A percentile compares a stretch with the other conserved stretches of the same genome.
Conservation (phyloP, 2,888 invertebrate species). For the Caenorhabditis sp. region DNA sequence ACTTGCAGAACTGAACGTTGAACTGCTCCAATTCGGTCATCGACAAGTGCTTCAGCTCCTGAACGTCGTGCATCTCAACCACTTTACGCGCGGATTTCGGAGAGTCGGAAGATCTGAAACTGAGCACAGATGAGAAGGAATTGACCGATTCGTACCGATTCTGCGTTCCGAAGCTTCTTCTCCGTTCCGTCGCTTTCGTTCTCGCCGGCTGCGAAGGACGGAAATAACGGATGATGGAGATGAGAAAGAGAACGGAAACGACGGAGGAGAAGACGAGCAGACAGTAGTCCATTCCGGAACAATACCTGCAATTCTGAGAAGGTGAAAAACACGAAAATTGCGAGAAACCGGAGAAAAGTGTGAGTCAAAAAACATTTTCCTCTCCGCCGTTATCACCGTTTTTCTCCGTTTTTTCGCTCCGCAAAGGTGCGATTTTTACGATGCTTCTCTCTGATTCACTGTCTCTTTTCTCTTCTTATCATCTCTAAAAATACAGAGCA, state of each 20-base stretch:
- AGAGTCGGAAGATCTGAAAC: neutral
- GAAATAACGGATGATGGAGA: no score
- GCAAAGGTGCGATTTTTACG: neutral
- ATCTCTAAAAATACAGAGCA: neutral
- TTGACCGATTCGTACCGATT: neutral
- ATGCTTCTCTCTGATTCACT: neutral
- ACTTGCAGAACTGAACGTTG: conserved; percentile 26
- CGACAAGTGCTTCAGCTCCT: conserved; percentile 39
- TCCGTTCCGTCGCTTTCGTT: no score
- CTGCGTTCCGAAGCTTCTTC: neutral
- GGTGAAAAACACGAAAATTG: no score
- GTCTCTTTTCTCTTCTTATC: neutral
- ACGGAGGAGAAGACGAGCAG: no score
- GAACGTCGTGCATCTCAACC: conserved; percentile 42
- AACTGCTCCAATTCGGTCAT: conserved; percentile 31
- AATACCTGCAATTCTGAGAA: no score
- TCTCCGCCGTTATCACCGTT: neutral
- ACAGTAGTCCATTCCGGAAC: no score
- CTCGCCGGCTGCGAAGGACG: no score
- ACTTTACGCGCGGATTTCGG: conserved; percentile 1
- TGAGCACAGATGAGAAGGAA: neutral
- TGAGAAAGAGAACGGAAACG: no score
- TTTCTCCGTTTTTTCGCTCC: neutral
- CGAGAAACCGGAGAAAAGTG: no score
- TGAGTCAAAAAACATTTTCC: no score